Evolutionary conservation across 2,888 invertebrate genomes (phyloP), one percentile per base, ranked within the genome.

Genomic region (Nomada lathburiana): DNA sequence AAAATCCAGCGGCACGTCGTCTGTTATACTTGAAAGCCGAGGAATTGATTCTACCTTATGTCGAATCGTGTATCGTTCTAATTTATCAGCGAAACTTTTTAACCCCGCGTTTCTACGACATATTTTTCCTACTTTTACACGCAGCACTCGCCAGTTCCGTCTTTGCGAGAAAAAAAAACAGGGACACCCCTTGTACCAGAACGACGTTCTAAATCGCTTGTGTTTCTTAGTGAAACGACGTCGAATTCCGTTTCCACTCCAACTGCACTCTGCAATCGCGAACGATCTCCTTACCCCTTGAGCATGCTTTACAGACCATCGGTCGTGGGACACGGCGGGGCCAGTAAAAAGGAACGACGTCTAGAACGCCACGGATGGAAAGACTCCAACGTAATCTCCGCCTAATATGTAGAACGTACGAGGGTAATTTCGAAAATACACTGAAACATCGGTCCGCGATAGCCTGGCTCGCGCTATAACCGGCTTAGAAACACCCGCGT

Each of bases 401-500:
- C 26, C 55, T 69, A 76, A 76, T 76, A 78, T 42, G 72, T 64
- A 55, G 53, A 60, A 59, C 18, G 67, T 63, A 53, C 47, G 57
- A 53, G 18, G 29, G 52, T 16, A 77, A 84, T 80, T 80, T 75
- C 55, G 76, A 64, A 72, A 80, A 80, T 62, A 74, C 80, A 16
- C 16, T 62, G 70, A 73, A 76, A 83, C 83, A 76, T 53, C 23
- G 83, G 59, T 20, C 18, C 23, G 9, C 18, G 70, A 80, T 62
- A 75, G 76, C 47, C 55, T 74, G 29, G 59, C 47, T 64, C 42
- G 62, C 50, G 69, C 47, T 57, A 64, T 72, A 72, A 62, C 50
- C 74, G 60, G 74, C 60, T 55, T 29, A 42, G 68, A 53, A 82
- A 76, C 71, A 79, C 83, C 84, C 83, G 81, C 64, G 77, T 65